Base-by-base conservation (phyloP, 2,888 invertebrate genomes). In the Hydriomena furcata region DNA sequence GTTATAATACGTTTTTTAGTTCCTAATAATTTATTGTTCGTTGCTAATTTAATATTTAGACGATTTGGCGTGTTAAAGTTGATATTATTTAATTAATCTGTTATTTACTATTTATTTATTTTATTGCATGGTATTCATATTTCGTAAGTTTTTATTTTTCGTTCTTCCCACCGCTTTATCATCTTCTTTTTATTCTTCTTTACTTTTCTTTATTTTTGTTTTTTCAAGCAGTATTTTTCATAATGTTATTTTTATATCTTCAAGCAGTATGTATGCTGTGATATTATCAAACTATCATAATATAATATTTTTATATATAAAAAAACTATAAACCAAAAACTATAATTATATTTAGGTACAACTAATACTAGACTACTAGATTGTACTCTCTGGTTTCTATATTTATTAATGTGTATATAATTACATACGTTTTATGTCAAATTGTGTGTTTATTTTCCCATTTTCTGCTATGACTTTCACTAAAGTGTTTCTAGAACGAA, bases 261-360 rank as follows among this genome's bases (percentile, higher is more conserved):
- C 7, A 49, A 66, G 84, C 82, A 70, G 83, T 85, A 84, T 82
- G 63, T 66, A 43, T 78, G 65, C 84, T 85, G 85, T 85, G 85
- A 85, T 85, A 81, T 64, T 62, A n/a, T 17, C 2, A 11, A 17
- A 35, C 52, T 44, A 53, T 54, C 40, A 40, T 45, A 59, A 35
- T n/a, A n/a, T n/a, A n/a, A n/a, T n/a, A n/a, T 46, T 12, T 11
- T 17, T 31, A 10, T 27, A 28, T 58, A 47, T 41, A 58, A 57
- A 32, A 23, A 20, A 64, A 35, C 40, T 32, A 45, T 35, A 56
- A 54, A 67, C 63, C 68, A 69, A 65, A 69, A 63, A 66, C 43
- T 57, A 21, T 5, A 17, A 55, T 50, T 20, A 4, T 38, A 38
- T 20, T 27, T 21, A n/a, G n/a, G n/a, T n/a, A n/a, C n/a, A n/a